Percentiles rank a stretch among this genome's conserved stretches.
These are phyloP conservation scores for Accipiter cooperii DNA, from an alignment of 2,113 vertebrate species.

Conservation along the genomic window DNA sequence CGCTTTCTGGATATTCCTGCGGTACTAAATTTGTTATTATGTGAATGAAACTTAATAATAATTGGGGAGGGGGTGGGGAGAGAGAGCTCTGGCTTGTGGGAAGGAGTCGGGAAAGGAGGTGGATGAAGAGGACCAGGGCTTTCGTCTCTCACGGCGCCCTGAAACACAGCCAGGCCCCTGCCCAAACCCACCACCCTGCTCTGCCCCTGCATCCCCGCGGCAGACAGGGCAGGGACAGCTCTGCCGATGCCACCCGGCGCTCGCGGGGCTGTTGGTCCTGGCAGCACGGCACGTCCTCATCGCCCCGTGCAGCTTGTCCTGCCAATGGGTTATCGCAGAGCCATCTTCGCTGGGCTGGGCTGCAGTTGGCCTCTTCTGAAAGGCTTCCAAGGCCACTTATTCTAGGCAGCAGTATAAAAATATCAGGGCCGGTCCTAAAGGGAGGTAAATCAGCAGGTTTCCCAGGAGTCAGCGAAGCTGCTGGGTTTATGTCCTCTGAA, in stretches of 20 bases:
- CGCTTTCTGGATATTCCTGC: background rate
- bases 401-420: constrained; percentile 14
- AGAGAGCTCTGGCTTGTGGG: background rate
- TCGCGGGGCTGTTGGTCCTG: fast-evolving
- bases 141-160: fast-evolving
- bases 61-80: background rate
- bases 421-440: background rate
- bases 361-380: background rate
- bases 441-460: background rate
- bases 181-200: background rate
- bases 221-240: background rate
- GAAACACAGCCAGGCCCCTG: background rate
- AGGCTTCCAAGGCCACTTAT: background rate
- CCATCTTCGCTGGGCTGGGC: background rate
- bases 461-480: background rate
- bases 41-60: background rate
- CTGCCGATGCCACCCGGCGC: fast-evolving
- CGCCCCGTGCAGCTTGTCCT: background rate
- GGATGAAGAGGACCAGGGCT: background rate
- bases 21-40: background rate
- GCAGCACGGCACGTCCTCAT: background rate
- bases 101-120: background rate
- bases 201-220: background rate
- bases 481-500: background rate
- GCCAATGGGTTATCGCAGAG: fast-evolving